Base-by-base conservation (phyloP, 2,888 invertebrate species). In the Junonia oenone region DNA sequence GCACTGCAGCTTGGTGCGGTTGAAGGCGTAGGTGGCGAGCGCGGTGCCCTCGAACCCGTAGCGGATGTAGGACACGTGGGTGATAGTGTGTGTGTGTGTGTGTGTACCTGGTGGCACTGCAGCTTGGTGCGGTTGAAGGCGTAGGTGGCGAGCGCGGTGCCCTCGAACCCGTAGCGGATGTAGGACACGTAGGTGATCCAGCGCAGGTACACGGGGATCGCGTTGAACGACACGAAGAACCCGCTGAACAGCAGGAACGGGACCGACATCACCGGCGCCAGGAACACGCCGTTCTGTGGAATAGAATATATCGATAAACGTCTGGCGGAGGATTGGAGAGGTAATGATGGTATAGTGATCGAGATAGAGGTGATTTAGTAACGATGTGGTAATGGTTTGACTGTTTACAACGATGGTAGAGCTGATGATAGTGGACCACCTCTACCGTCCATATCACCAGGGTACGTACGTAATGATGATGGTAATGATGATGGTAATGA, bases 141-240 rank as follows among this genome's bases (percentile, higher is more conserved):
- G 81, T 99, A 99, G 0, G 98, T 97, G 11, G 98, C 96, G 52
- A 98, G 91, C 5, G 98, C 95, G 0, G 97, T 97, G 40, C 98
- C 98, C 87, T 98, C 98, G 87, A 98, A 99, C 31, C 98, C 97
- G 77, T 98, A 99, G 66, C 98, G 92, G 72, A 98, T 97, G 85
- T 98, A 98, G 0, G 98, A 98, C 6, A 98, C 91, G 75, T 98
- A 98, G 0, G 98, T 97, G 71, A 99, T 95, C 98, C 98, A 98
- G 64, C 98, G 93, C 51, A 99, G 91, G 81, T 98, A 99, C 1
- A 96, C 93, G 0, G 98, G 98, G 74, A 99, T 98, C 1, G 98
- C 97, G 79, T 98, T 97, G 87, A 98, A 97, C 61, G 97, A 98
- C 35, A 98, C 98, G 88, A 98, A 98, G 94, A 98, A 98, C 6